phyloP scores from a whole-genome alignment of 2,113 vertebrate genomes.

The Barnardius zonarius region DNA sequence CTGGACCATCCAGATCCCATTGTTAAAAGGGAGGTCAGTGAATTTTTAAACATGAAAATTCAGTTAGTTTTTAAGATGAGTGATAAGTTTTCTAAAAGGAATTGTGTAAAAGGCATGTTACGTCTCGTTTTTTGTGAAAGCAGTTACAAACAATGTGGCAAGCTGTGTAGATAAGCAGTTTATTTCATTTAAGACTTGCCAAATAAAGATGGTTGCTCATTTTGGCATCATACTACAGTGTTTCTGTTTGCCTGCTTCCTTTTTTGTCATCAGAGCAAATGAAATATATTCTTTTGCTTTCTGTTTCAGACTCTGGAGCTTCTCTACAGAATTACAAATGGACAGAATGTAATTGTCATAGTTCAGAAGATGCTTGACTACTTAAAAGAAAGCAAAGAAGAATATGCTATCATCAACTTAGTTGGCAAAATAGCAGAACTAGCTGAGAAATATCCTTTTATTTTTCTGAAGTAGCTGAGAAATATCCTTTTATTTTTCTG shows the following conservation, averaged over 20 bases:
- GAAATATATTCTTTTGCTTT: not conserved
- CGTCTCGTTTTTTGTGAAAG: not conserved
- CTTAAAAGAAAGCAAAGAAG: slow-evolving; percentile 83
- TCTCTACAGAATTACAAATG: slow-evolving; percentile 95
- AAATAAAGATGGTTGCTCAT: not conserved
- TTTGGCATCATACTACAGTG: not conserved
- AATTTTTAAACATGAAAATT: not conserved
- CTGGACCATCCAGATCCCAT: slow-evolving; percentile 93
- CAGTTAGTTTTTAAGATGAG: not conserved
- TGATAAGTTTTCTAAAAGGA: not conserved
- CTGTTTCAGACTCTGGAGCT: slow-evolving; percentile 89
- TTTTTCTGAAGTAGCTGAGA: slow-evolving; percentile 84
- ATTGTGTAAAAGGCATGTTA: not conserved
- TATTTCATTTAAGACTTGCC: not conserved
- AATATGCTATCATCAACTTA: slow-evolving; percentile 86
- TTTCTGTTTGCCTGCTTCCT: not conserved
- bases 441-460: slow-evolving; percentile 93
- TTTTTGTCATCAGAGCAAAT: not conserved
- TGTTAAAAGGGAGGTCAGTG: slow-evolving; percentile 92
- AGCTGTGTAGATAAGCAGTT: not conserved
- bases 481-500: slow-evolving; percentile 81
- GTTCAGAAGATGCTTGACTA: slow-evolving; percentile 97
- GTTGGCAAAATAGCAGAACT: slow-evolving; percentile 92
- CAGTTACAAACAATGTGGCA: not conserved
- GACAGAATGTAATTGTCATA: slow-evolving; percentile 90